A percentile compares a stretch with the other conserved stretches of the same genome.
Evolutionary conservation across 2,797 vertebrate genomes (phyloP).

Genomic region (Tenualosa ilisha): DNA sequence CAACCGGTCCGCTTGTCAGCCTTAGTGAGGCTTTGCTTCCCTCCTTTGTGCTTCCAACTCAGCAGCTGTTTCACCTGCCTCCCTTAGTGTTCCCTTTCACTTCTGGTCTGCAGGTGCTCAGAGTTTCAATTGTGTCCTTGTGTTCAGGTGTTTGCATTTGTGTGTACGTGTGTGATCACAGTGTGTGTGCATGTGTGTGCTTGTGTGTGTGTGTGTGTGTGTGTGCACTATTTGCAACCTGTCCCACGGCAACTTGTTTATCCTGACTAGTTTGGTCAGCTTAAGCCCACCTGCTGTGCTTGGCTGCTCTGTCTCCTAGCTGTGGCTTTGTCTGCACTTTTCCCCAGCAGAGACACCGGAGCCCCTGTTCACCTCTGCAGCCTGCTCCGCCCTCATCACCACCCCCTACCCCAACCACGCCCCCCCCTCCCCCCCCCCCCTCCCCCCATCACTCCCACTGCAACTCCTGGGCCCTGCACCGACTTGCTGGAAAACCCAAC

Average conservation of each 20-base stretch:
- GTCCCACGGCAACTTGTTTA: background rate
- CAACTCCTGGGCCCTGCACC: background rate
- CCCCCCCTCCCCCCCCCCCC: background rate
- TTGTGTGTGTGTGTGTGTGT: background rate
- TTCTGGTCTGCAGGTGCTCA: background rate
- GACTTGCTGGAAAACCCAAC: background rate
- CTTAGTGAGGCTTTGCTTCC: background rate
- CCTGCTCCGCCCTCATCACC: background rate
- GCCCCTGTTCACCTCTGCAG: background rate
- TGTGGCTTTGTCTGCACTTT: background rate
- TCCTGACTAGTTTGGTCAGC: background rate
- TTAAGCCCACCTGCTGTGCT: background rate
- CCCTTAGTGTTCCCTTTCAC: constrained; percentile 1
- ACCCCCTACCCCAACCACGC: background rate
- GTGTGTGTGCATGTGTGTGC: background rate
- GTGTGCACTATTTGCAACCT: background rate
- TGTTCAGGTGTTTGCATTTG: background rate
- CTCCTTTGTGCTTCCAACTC: background rate
- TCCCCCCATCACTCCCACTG: background rate
- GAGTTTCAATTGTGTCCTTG: background rate
- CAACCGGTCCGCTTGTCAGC: no score
- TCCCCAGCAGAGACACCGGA: background rate
- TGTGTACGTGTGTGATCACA: background rate
- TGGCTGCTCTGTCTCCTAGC: background rate
- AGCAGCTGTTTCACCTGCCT: background rate